These are phyloP conservation scores for Podocnemis expansa DNA, from an alignment of 2,113 vertebrate species.

Conservation along the genomic window DNA sequence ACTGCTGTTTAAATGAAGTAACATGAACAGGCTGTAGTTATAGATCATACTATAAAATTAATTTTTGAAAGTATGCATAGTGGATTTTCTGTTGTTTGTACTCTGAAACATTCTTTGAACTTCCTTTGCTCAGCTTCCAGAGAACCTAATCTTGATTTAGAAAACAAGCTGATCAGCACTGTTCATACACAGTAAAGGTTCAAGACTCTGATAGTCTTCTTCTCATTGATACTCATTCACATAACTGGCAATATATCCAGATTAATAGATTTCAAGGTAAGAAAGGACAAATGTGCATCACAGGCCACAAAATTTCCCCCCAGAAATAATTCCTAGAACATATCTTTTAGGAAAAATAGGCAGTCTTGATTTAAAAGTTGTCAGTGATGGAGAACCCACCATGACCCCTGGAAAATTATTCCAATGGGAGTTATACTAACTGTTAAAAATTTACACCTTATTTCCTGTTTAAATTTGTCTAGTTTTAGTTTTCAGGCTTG, in stretches of 20 bases:
- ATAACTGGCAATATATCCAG: not conserved
- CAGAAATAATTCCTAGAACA: not conserved
- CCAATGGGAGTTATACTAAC: not conserved
- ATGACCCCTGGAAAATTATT: not conserved
- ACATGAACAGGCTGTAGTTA: slow-evolving; percentile 57
- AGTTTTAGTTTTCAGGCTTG: not conserved
- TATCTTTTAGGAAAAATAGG: not conserved
- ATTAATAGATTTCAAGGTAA: not conserved
- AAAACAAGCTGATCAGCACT: not conserved
- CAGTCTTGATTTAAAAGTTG: not conserved
- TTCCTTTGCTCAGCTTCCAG: not conserved
- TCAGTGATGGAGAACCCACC: not conserved
- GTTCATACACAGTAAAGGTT: not conserved
- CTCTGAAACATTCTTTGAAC: not conserved
- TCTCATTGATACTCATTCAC: not conserved
- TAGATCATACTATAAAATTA: slow-evolving; percentile 67
- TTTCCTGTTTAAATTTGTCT: not conserved
- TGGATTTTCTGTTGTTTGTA: not conserved
- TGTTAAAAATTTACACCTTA: not conserved
- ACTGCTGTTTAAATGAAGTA: slow-evolving; percentile 61
- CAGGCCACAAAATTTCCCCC: not conserved
- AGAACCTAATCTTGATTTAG: not conserved
- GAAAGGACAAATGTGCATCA: not conserved
- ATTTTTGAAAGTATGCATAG: slow-evolving; percentile 62
- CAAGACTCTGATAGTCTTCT: not conserved